phyloP scores from a whole-genome alignment of 2,888 invertebrate genomes.

The Plagodis dolabraria region DNA sequence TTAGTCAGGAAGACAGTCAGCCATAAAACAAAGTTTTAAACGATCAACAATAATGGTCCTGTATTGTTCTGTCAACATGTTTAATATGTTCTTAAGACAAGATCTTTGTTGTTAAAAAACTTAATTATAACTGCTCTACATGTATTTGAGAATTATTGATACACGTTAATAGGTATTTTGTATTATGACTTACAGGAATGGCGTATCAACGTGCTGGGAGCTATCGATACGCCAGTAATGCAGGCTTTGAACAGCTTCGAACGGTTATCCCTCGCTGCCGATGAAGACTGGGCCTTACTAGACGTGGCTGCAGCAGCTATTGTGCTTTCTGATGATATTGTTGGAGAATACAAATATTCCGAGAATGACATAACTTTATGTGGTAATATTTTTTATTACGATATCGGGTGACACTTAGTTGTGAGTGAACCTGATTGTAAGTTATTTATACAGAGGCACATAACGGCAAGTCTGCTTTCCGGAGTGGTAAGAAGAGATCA shows the following conservation, averaged over 20 bases:
- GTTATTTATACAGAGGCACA: too few relatives aligned
- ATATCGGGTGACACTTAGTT: too few relatives aligned
- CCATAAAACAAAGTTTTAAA: too few relatives aligned
- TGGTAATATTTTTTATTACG: slow-evolving; percentile 43
- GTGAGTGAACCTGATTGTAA: too few relatives aligned
- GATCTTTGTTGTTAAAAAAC: too few relatives aligned
- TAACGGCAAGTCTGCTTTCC: too few relatives aligned
- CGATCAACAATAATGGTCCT: too few relatives aligned
- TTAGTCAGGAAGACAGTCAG: too few relatives aligned
- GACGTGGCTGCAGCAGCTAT: slow-evolving; percentile 55
- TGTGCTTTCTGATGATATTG: slow-evolving; percentile 40
- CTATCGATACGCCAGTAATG: slow-evolving; percentile 49
- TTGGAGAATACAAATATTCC: slow-evolving; percentile 42
- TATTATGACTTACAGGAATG: slow-evolving; percentile 45
- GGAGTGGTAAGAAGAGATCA: too few relatives aligned
- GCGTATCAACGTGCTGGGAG: slow-evolving; percentile 50
- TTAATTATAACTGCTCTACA: too few relatives aligned
- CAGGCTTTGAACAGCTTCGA: slow-evolving; percentile 51
- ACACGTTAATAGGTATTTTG: background rate
- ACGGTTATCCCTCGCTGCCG: slow-evolving; percentile 36
- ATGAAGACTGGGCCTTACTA: slow-evolving; percentile 41
- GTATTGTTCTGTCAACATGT: too few relatives aligned
- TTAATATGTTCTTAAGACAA: too few relatives aligned
- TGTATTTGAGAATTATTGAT: background rate
- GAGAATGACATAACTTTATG: slow-evolving; percentile 52